Conservation (phyloP, 2,888 invertebrate species). For the Cryptocheilus praepositus region DNA sequence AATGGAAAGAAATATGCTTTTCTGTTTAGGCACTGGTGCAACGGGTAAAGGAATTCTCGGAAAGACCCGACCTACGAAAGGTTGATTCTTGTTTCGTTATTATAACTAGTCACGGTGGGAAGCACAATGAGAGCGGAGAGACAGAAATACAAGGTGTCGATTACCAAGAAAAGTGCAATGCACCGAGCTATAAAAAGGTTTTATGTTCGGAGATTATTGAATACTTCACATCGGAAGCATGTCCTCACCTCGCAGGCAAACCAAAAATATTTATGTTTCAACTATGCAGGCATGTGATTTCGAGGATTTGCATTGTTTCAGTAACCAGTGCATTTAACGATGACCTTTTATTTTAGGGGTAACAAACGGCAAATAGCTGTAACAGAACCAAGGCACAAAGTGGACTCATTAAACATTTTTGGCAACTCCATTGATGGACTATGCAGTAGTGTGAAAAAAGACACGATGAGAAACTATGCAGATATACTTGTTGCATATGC, state of each 20-base stretch:
- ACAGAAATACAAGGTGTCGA: constrained; percentile 64
- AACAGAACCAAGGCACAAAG: constrained; percentile 34
- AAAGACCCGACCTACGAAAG: constrained; percentile 46
- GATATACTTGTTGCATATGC: constrained; percentile 78
- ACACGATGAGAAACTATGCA: constrained; percentile 71
- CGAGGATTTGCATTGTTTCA: not conserved
- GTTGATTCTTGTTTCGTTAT: constrained; percentile 70
- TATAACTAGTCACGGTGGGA: constrained; percentile 67
- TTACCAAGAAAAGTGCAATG: constrained; percentile 21
- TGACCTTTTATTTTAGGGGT: constrained; percentile 48
- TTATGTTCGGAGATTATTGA: constrained; percentile 60
- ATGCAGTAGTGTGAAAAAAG: constrained; percentile 1
- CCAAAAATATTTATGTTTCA: constrained; percentile 80
- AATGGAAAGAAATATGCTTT: not conserved
- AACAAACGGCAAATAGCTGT: constrained; percentile 47
- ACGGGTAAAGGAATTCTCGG: constrained; percentile 57
- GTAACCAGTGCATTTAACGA: not conserved
- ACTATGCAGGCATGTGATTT: constrained; percentile 74
- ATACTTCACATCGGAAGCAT: constrained; percentile 75
- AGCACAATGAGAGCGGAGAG: constrained; percentile 35
- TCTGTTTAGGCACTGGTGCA: constrained; percentile 58
- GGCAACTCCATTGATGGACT: not conserved
- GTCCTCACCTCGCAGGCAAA: constrained; percentile 76
- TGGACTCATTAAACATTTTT: constrained; percentile 25
- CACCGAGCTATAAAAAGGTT: constrained; percentile 45